A percentile compares a stretch with the other conserved stretches of the same genome.
Conservation (phyloP, 2,113 vertebrate species). For the Engystomops pustulosus region DNA sequence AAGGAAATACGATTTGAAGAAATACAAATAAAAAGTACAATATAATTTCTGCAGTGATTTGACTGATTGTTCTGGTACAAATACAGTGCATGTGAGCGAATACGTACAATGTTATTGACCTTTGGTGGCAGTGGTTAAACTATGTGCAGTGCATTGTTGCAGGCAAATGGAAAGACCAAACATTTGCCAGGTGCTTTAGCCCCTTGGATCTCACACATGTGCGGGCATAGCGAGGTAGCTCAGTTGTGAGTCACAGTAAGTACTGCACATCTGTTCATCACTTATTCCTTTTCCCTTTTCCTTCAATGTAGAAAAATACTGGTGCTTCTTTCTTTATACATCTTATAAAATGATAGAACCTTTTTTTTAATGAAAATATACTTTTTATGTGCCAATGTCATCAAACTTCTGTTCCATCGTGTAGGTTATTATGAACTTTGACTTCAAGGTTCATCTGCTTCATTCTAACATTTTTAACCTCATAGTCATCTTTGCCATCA, state of each 20-base stretch:
- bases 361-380: slow-evolving; percentile 56
- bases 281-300: slow-evolving; percentile 68
- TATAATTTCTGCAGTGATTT: neutral
- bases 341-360: slow-evolving; percentile 77
- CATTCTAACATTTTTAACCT: slow-evolving; percentile 75
- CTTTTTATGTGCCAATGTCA: neutral
- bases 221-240: slow-evolving; percentile 75
- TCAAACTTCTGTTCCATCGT: slow-evolving; percentile 94
- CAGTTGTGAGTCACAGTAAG: slow-evolving; percentile 70
- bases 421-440: slow-evolving; percentile 90
- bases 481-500: slow-evolving; percentile 66
- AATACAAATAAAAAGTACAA: neutral
- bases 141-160: slow-evolving; percentile 48
- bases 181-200: neutral
- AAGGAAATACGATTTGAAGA: neutral
- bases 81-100: slow-evolving; percentile 26
- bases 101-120: slow-evolving; percentile 23
- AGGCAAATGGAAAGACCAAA: slow-evolving; percentile 12
- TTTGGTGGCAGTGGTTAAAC: slow-evolving; percentile 41
- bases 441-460: slow-evolving; percentile 92
- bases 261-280: slow-evolving; percentile 66
- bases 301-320: slow-evolving; percentile 81
- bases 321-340: slow-evolving; percentile 67
- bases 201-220: slow-evolving; percentile 29
- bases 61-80: neutral